A percentile compares a stretch with the other conserved stretches of the same genome.
Conservation (phyloP, 2,888 invertebrate species). For the Gnatocerus cornutus region DNA sequence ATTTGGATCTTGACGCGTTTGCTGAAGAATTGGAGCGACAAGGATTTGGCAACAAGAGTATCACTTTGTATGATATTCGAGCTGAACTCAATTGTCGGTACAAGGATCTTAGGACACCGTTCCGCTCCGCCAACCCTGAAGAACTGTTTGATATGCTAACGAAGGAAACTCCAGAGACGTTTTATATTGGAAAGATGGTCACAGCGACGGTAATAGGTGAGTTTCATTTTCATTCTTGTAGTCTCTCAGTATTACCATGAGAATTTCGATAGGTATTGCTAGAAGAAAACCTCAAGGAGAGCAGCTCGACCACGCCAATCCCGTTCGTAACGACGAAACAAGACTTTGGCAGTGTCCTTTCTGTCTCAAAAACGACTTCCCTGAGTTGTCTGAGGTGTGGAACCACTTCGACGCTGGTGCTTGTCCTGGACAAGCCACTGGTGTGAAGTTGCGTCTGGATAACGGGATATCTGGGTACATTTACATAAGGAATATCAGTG, state of each 20-base stretch:
- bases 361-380: conserved; percentile 96
- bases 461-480: conserved; percentile 93
- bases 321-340: conserved; percentile 94
- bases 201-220: conserved; percentile 79
- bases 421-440: conserved; percentile 97
- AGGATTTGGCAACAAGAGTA: conserved; percentile 86
- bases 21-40: conserved; percentile 97
- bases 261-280: conserved; percentile 78
- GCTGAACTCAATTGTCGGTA: conserved; percentile 95
- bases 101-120: conserved; percentile 89
- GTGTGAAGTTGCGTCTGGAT: conserved; percentile 91
- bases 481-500: conserved; percentile 93
- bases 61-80: conserved; percentile 97
- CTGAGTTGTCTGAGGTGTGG: conserved; percentile 97
- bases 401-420: conserved; percentile 97
- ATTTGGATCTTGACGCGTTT: conserved; percentile 98
- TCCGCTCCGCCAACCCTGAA: conserved; percentile 86
- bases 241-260: not conserved
- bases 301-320: conserved; percentile 96
- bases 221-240: conserved; percentile 23
- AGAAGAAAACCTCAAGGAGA: conserved; percentile 93
- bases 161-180: conserved; percentile 95
- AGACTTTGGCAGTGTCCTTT: conserved; percentile 98
- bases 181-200: conserved; percentile 91
- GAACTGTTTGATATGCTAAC: conserved; percentile 96